Base-by-base conservation (phyloP, 1,140 invertebrate species). In the Cepaea nemoralis region DNA sequence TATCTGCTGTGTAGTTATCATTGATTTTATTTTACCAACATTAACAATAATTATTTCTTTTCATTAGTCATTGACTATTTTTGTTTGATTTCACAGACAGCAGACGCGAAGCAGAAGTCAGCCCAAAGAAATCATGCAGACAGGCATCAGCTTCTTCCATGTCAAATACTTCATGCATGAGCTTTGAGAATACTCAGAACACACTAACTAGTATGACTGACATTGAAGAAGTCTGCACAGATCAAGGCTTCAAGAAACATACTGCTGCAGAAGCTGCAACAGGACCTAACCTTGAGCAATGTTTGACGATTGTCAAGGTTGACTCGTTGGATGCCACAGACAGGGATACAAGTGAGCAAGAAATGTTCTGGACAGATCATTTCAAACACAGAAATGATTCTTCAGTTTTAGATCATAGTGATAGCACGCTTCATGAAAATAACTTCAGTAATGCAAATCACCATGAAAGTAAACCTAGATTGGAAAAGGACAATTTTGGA, bases 151-250 rank as follows among this genome's bases (percentile, higher is more conserved):
- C n/a, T 16, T 63, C 59, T 1, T 31, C 59, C 2, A 27, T 63
- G 27, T 63, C 59, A 63, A 63, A 31, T 16, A 63, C 59, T 31
- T 63, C 59, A 2, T 63, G 59, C 59, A 27, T 63, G n/a, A 63
- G 59, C 59, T 63, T 63, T 31, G 59, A 63, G 16, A 63, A 63
- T 27, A 63, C 59, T 31, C 59, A 63, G 59, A 63, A 63, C 59
- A 63, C 59, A 2, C 5, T 63, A 19, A 63, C 59, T 16, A 63
- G 59, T 16, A 63, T 63, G 0, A 63, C 27, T 12, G 59, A 63
- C 59, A 63, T 63, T 63, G 59, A 63, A 27, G 59, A 63, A 19
- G 59, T 63, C 16, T 2, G 59, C 3, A 19, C n/a, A 12, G n/a
- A 31, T 31, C 16, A 27, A 6, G 59, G 33, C 33, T 10, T 22